phyloP scores from a whole-genome alignment of 1,140 invertebrate species.

The Sarcophaga peregrina region DNA sequence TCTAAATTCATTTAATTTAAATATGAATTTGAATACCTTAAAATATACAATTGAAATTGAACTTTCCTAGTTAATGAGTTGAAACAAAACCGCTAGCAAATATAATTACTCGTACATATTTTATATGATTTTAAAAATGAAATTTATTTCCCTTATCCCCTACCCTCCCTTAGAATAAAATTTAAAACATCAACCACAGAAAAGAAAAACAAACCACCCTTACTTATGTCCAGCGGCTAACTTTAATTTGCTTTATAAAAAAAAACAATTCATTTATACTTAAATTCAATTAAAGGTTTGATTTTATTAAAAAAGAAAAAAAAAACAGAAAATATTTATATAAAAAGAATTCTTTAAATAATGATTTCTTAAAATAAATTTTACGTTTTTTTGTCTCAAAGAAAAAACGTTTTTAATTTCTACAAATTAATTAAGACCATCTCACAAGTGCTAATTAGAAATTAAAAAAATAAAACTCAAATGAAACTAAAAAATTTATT shows the following conservation, averaged over 20 bases:
- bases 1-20: not conserved
- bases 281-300: conserved; percentile 11
- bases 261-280: not conserved
- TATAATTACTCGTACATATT: no score
- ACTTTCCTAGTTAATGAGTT: not conserved
- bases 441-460: conserved; percentile 67
- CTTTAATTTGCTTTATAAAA: not conserved
- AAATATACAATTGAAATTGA: not conserved
- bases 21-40: no score
- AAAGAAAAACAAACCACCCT: not conserved
- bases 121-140: no score
- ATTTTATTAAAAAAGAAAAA: not conserved
- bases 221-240: not conserved
- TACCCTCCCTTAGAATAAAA: not conserved
- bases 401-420: conserved; percentile 4
- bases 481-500: not conserved
- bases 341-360: conserved; percentile 12
- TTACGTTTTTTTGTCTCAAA: not conserved
- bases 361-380: not conserved
- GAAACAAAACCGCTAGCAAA: not conserved
- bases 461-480: conserved; percentile 31
- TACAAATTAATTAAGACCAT: conserved; percentile 57
- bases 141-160: not conserved
- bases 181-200: not conserved
- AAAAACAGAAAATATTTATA: not conserved